Base-by-base conservation (phyloP, 2,888 invertebrate genomes). In the Coelinius sp. region DNA sequence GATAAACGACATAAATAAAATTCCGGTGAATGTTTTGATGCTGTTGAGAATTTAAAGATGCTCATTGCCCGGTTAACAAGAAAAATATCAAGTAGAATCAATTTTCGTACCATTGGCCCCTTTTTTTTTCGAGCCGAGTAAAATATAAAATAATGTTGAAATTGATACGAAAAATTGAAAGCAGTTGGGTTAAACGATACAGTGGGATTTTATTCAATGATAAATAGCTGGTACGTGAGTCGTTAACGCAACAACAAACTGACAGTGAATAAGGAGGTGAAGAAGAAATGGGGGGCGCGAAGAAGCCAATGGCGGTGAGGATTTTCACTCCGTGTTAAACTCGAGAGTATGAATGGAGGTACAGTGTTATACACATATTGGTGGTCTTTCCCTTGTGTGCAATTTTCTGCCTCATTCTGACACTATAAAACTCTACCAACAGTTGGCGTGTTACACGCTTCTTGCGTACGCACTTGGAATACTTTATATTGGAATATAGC, bases 401-500 rank as follows among this genome's bases (percentile, higher is more conserved):
- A 12, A 41, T 41, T 56, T 35, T 59, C 35, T 59, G 22, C 35
- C 52, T 53, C 52, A 67, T 67, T 52, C 52, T 52, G 35, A 44
- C 68, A 38, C 41, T 65, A 27, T 46, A 27, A 27, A 46, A 49
- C 31, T 24, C 44, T 31, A 62, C 25, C 24, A 2, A 20, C 14
- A 22, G 56, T 66, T n/a, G n/a, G 53, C 52, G 65, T 41, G 52
- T 66, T 53, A 17, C 38, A 59, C 22, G 53, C 56, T 66, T 59
- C 59, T 59, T 68, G 65, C 69, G 68, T 63, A 73, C 71, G 73
- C 70, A 64, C 69, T 46, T 53, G 62, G 73, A 66, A 56, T 68
- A 65, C 67, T 8, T 41, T 68, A 71, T 70, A 75, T 74, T 73
- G 71, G 20, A 49, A 49, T 75, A 75, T 62, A 38, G 24, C 63